Evolutionary conservation across 1,140 invertebrate genomes (phyloP), one percentile per base, ranked within the genome.

Genomic region (Anoplolepis gracilipes): DNA sequence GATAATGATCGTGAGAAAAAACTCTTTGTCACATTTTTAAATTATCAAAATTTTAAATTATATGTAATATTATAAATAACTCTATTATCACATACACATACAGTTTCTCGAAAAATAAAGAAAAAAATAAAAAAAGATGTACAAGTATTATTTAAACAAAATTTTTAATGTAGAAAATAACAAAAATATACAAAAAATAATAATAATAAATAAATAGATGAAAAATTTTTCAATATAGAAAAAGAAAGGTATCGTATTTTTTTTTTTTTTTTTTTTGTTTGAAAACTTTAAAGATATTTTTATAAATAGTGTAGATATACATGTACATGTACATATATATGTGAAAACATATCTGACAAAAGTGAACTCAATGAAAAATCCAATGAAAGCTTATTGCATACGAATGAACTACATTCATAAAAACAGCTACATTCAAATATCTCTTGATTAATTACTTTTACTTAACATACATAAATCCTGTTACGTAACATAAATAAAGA

Each of bases 1-100:
- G 25, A 6, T 61, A 59, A 82, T 28, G 16, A 67, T 72, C 65
- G 65, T 81, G 65, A 82, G 53, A 82, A 73, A 30, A 49, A 19
- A 46, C 13, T 69, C 39, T 25, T 19, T 30, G 2, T 10, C 8
- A 4, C 16, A 25, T 28, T 30, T 55, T 22, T 22, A 39, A 8
- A 76, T 42, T 33, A 28, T 28, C 25, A 28, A 28, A 62, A 13
- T 55, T n/a, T 25, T n/a, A 13, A 25, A 6, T 36, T 1, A 13
- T 16, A 53, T 42, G 28, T 8, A 36, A 76, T 22, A 25, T n/a
- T 55, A 55, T 22, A 22, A 22, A 57, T 57, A n/a, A 57, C 13
- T 36, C 3, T 13, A 13, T 5, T 7, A 25, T 5, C 25, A 5
- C 1, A 46, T 46, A 46, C 4, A 11, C 19, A 13, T 6, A 59